Evolutionary conservation across 2,113 vertebrate species (phyloP).

Genomic region (Oostethus manadensis): DNA sequence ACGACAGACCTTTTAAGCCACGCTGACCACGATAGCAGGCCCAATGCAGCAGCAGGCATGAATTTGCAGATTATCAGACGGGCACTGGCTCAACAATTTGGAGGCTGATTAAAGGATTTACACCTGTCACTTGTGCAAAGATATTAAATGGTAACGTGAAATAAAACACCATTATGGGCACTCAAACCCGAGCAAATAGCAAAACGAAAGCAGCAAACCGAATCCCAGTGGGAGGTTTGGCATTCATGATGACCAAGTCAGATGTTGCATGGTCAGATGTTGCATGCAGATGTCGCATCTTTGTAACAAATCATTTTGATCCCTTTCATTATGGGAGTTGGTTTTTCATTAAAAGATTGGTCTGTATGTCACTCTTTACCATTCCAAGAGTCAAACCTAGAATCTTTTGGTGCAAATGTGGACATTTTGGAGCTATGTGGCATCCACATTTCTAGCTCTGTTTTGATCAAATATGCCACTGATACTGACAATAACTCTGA

Average conservation of each 20-base stretch:
- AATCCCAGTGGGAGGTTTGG: constrained; percentile 6
- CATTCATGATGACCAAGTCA: constrained; percentile 2
- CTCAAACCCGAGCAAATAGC: constrained; percentile 5
- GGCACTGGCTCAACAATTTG: constrained; percentile 42
- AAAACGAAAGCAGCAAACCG: constrained; percentile 20
- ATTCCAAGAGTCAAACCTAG: too few species aligned
- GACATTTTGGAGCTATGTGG: too few species aligned
- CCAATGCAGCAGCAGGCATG: constrained; percentile 42
- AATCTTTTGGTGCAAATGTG: too few species aligned
- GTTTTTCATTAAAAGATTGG: too few species aligned
- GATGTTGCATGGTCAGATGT: constrained; percentile 23
- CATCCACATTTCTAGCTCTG: too few species aligned
- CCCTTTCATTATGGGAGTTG: too few species aligned
- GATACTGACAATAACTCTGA: too few species aligned
- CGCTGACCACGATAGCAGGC: constrained; percentile 33
- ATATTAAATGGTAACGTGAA: constrained; percentile 53
- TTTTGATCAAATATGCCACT: too few species aligned
- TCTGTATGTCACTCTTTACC: too few species aligned
- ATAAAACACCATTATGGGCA: constrained; percentile 59
- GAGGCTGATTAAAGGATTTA: constrained; percentile 67
- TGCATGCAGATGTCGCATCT: too few species aligned
- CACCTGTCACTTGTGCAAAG: constrained; percentile 67
- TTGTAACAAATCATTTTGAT: too few species aligned
- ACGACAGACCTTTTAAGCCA: constrained; percentile 33
- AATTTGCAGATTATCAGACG: constrained; percentile 49